Conservation (phyloP, 1,140 invertebrate genomes). For the Neodiprion lecontei region DNA sequence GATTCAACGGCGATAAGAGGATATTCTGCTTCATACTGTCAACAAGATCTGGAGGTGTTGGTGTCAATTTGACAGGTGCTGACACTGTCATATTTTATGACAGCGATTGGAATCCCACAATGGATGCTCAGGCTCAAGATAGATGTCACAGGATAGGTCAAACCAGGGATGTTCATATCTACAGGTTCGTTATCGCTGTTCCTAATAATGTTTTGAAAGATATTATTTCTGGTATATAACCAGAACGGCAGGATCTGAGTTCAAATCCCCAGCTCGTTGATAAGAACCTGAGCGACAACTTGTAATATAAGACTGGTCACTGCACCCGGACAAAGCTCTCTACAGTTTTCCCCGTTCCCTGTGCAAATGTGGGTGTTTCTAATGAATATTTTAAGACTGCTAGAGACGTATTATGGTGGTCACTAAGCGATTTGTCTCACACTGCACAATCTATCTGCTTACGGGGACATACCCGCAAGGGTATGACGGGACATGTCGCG, state of each 20-base stretch:
- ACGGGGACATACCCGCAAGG: too few species aligned
- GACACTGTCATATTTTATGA: conserved; percentile 99
- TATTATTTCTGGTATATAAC: too few species aligned
- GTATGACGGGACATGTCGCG: too few species aligned
- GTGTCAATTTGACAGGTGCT: conserved; percentile 98
- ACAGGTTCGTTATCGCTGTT: conserved; percentile 65
- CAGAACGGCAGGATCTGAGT: neutral
- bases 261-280: neutral
- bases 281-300: conserved; percentile 9
- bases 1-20: conserved; percentile 94
- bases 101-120: conserved; percentile 99
- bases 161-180: conserved; percentile 99
- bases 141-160: conserved; percentile 98
- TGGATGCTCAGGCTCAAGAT: conserved; percentile 99
- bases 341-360: too few species aligned
- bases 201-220: too few species aligned
- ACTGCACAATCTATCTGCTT: too few species aligned
- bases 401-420: too few species aligned
- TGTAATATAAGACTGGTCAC: too few species aligned
- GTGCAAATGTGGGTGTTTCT: too few species aligned
- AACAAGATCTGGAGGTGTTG: conserved; percentile 96
- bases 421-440: too few species aligned
- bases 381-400: too few species aligned
- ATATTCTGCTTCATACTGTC: conserved; percentile 99
- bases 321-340: too few species aligned